phyloP scores from a whole-genome alignment of 2,888 invertebrate species.

The Athrips mouffetella region DNA sequence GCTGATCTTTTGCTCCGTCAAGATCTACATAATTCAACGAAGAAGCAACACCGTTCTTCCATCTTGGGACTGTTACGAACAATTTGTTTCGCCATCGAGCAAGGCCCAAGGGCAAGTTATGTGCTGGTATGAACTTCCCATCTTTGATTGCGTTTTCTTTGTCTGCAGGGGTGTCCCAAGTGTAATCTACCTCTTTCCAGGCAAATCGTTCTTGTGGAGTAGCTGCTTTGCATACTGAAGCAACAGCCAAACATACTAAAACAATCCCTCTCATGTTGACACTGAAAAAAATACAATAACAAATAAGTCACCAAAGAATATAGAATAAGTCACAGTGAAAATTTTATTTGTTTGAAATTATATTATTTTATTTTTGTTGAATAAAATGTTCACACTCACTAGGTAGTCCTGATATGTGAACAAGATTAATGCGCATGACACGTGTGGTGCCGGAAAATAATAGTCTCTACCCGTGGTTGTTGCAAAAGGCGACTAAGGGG shows the following conservation, averaged over 20 bases:
- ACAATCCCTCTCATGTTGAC: constrained; percentile 46
- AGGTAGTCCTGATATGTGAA: too few species aligned
- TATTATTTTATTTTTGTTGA: too few species aligned
- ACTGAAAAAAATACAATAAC: constrained; percentile 34
- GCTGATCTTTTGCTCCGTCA: constrained; percentile 82
- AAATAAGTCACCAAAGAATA: not conserved
- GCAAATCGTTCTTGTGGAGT: constrained; percentile 81
- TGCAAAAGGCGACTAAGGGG: too few species aligned
- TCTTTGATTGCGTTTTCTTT: constrained; percentile 79
- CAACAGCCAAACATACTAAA: constrained; percentile 45
- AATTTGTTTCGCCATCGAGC: constrained; percentile 84
- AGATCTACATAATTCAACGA: constrained; percentile 83
- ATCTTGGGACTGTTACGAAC: constrained; percentile 84
- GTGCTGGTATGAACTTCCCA: constrained; percentile 79
- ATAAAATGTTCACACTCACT: too few species aligned
- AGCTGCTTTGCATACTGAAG: constrained; percentile 53
- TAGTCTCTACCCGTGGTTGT: too few species aligned
- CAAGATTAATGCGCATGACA: too few species aligned
- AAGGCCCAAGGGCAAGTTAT: constrained; percentile 84
- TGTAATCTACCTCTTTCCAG: constrained; percentile 84
- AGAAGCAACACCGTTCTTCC: constrained; percentile 84
- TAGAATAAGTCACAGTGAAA: not conserved
- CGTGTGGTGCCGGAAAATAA: too few species aligned
- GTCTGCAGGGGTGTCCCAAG: constrained; percentile 80
- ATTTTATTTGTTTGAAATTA: too few species aligned